Evolutionary conservation across 2,113 vertebrate species (phyloP).

Genomic region (Verasper variegatus): DNA sequence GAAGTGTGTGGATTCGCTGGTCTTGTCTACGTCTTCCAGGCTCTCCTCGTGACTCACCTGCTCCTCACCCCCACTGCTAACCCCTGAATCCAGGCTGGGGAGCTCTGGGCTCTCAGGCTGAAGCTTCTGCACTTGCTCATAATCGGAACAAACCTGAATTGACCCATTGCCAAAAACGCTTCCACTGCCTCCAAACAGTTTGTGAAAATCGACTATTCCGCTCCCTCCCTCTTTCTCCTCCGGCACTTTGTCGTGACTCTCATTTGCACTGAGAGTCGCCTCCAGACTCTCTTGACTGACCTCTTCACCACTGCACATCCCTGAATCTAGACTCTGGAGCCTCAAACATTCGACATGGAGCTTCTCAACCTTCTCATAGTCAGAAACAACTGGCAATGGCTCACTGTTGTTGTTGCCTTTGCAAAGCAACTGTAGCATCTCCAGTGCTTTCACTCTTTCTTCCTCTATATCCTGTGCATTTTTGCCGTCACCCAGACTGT

Average conservation of each 20-base stretch:
- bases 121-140: conserved; percentile 51
- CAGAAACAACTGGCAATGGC: conserved; percentile 38
- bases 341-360: conserved; percentile 15
- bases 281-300: conserved; percentile 68
- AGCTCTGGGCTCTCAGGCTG: conserved; percentile 27
- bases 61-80: conserved; percentile 23
- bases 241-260: background rate
- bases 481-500: background rate
- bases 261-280: background rate
- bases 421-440: conserved; percentile 16
- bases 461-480: background rate
- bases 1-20: conserved; percentile 8
- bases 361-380: conserved; percentile 63
- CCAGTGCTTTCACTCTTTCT: background rate
- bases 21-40: conserved; percentile 14
- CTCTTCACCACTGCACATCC: conserved; percentile 57
- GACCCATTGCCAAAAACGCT: conserved; percentile 5
- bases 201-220: background rate
- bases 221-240: background rate
- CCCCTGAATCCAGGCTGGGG: conserved; percentile 63
- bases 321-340: conserved; percentile 72
- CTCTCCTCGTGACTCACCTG: conserved; percentile 45
- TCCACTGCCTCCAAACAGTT: conserved; percentile 11
- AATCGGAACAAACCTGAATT: conserved; percentile 54
- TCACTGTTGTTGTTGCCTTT: background rate